Conservation (phyloP, 2,113 vertebrate genomes). For the Melanocharis versteri region DNA sequence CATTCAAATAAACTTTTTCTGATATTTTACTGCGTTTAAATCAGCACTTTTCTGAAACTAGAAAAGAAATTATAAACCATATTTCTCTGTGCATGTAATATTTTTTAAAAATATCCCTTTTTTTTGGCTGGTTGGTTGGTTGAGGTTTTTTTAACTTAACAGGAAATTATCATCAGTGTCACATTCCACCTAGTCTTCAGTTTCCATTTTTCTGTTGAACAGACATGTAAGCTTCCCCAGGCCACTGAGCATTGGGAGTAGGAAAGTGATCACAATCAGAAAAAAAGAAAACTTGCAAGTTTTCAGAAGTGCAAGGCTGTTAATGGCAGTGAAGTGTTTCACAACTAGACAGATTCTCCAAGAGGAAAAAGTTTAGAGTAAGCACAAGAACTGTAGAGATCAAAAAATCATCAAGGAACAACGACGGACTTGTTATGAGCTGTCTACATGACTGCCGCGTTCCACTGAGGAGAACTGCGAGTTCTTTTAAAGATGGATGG, state of each 20-base stretch:
- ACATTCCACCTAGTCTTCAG: neutral
- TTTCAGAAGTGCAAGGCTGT: neutral
- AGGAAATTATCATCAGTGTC: neutral
- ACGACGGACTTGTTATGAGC: neutral
- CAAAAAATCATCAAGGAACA: neutral
- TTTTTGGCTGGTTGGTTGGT: neutral
- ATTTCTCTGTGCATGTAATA: neutral
- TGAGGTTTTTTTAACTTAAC: neutral
- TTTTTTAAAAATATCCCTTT: neutral
- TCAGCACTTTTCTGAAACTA: neutral
- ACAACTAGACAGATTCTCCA: neutral
- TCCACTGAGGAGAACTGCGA: neutral
- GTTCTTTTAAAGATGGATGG: neutral
- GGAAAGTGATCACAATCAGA: neutral
- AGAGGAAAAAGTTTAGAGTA: neutral
- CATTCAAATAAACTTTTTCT: neutral
- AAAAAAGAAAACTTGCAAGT: neutral
- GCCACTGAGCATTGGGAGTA: neutral
- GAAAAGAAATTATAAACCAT: neutral
- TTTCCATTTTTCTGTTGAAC: neutral
- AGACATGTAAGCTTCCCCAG: neutral
- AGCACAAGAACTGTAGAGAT: neutral
- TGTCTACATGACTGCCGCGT: fast-evolving
- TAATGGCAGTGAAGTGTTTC: neutral
- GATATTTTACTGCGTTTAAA: neutral